Conservation (phyloP, 2,888 invertebrate species). For the Lacanobia wlatinum region DNA sequence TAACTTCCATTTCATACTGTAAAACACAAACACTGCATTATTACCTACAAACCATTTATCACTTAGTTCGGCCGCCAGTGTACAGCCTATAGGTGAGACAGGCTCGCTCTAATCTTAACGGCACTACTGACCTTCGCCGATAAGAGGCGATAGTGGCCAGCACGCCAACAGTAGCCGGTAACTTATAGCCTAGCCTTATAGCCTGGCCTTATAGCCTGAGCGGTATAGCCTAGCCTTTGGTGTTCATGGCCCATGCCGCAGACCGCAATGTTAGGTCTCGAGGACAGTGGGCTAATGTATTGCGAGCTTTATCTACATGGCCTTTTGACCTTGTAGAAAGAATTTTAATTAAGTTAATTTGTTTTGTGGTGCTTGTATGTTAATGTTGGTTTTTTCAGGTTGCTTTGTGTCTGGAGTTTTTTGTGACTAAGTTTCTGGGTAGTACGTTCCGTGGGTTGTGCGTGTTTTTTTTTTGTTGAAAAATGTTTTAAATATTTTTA, state of each 20-base stretch:
- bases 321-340: constrained; percentile 51
- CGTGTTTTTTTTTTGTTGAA: not conserved
- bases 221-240: constrained; percentile 27
- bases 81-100: constrained; percentile 58
- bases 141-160: constrained; percentile 54
- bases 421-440: not conserved
- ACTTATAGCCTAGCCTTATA: constrained; percentile 21
- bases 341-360: constrained; percentile 42
- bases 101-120: constrained; percentile 64
- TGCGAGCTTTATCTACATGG: constrained; percentile 39
- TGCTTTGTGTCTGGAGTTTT: not conserved
- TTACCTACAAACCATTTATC: constrained; percentile 27
- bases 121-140: constrained; percentile 67
- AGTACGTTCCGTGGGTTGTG: too few relatives aligned
- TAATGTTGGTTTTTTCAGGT: not conserved
- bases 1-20: not conserved
- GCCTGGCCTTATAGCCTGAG: constrained; percentile 8
- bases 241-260: constrained; percentile 51
- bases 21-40: constrained; percentile 25
- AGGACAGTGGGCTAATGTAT: constrained; percentile 57
- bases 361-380: not conserved
- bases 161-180: constrained; percentile 59
- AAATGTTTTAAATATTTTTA: not conserved
- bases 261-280: constrained; percentile 42
- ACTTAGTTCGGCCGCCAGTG: constrained; percentile 48